Evolutionary conservation across 2,113 vertebrate species (phyloP).

Genomic region (Ciconia maguari): DNA sequence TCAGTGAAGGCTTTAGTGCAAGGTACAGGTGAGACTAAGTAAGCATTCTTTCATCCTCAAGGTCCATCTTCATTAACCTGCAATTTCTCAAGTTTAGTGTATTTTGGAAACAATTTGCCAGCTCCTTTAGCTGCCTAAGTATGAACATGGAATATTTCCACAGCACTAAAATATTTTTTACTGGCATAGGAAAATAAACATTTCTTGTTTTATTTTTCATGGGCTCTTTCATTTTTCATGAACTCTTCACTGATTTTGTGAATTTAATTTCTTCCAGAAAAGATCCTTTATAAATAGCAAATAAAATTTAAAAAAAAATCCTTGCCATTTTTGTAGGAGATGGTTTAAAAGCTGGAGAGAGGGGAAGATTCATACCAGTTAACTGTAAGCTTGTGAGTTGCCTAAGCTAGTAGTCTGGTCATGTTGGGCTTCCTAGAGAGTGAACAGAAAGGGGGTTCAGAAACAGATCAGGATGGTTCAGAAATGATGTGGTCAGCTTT

Average conservation of each 20-base stretch:
- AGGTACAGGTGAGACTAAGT: neutral
- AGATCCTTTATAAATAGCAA: neutral
- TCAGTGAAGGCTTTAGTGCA: neutral
- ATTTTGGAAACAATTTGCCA: neutral
- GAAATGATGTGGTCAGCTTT: neutral
- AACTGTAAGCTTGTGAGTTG: neutral
- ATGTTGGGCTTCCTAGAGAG: neutral
- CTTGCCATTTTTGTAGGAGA: neutral
- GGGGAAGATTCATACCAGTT: neutral
- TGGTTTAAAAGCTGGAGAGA: neutral
- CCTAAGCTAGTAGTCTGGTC: neutral
- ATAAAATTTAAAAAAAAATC: neutral
- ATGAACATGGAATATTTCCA: neutral
- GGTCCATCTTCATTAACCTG: neutral
- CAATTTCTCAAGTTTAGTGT: neutral
- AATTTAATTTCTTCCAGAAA: neutral
- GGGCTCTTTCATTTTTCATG: neutral
- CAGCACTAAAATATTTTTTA: neutral
- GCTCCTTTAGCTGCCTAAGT: neutral
- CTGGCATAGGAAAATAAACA: neutral
- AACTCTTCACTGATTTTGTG: neutral
- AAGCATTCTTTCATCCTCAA: neutral
- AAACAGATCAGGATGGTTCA: neutral
- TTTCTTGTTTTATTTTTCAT: neutral
- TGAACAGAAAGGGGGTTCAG: neutral